A percentile compares a stretch with the other conserved stretches of the same genome.
phyloP scores from a whole-genome alignment of 2,888 invertebrate genomes.

The Ischnus inquisitorius region DNA sequence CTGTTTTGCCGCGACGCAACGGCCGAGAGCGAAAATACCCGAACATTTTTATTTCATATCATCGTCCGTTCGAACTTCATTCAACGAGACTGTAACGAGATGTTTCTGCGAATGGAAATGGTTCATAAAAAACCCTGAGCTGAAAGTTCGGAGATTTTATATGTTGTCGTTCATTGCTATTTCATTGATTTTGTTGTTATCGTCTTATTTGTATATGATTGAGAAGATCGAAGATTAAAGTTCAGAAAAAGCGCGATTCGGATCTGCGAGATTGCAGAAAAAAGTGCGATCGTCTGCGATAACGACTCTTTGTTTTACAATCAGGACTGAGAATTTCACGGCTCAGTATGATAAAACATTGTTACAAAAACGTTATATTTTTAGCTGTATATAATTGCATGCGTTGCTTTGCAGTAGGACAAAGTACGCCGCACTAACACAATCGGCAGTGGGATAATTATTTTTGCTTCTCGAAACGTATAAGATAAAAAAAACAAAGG shows the following conservation, averaged over 20 bases:
- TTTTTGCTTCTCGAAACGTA: not conserved
- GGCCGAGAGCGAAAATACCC: slow-evolving; percentile 10
- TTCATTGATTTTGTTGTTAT: too few species aligned
- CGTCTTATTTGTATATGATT: not conserved
- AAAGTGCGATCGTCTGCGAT: not conserved
- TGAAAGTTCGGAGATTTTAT: too few species aligned
- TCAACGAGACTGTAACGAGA: not conserved
- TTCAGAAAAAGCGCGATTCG: not conserved
- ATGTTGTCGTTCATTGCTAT: too few species aligned
- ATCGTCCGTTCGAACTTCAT: slow-evolving; percentile 5
- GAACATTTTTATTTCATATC: slow-evolving; percentile 6
- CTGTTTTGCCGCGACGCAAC: slow-evolving; percentile 29
- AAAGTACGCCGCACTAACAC: not conserved
- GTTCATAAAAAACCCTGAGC: too few species aligned
- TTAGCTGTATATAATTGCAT: not conserved
- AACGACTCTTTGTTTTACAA: not conserved
- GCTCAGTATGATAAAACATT: not conserved
- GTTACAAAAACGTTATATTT: not conserved
- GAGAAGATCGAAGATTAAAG: not conserved
- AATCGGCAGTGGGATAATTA: not conserved
- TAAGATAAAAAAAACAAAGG: not conserved
- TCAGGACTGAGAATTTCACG: not conserved
- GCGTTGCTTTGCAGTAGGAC: not conserved
- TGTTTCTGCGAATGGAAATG: slow-evolving; percentile 1
- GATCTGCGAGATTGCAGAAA: not conserved